These are phyloP conservation scores for Hirtodrosophila cameraria DNA, from an alignment of 2,888 invertebrate species.

Conservation along the genomic window DNA sequence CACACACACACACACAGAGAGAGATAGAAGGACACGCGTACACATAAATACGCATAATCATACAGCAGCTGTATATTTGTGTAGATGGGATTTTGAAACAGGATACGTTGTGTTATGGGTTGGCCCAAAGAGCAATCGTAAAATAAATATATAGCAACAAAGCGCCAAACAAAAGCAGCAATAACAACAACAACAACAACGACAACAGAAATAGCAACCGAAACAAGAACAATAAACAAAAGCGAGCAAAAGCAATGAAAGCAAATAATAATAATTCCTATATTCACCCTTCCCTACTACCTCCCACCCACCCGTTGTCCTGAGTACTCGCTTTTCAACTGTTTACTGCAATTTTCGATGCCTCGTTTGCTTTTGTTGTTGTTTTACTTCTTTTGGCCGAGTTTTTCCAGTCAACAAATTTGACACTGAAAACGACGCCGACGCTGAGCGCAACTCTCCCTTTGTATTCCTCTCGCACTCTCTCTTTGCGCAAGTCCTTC, in stretches of 20 bases:
- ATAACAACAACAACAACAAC: conserved; percentile 4
- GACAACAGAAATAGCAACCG: no score
- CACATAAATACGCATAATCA: conserved; percentile 13
- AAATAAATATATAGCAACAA: conserved; percentile 36
- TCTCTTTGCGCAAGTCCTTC: conserved; percentile 52
- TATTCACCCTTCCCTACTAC: conserved; percentile 3
- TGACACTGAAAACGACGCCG: conserved; percentile 55
- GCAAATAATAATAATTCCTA: conserved; percentile 67
- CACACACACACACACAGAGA: neutral
- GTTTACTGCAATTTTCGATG: conserved; percentile 48
- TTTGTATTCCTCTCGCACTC: conserved; percentile 13
- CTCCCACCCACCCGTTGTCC: conserved; percentile 21
- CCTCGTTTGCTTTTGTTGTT: conserved; percentile 39
- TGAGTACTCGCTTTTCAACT: conserved; percentile 39
- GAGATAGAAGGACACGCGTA: no score
- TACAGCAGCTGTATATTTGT: neutral
- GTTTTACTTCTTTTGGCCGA: conserved; percentile 25
- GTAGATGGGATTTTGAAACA: conserved; percentile 19
- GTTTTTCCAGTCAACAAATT: conserved; percentile 57
- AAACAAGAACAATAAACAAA: conserved; percentile 23
- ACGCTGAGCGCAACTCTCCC: conserved; percentile 8
- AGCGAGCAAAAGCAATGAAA: conserved; percentile 48
- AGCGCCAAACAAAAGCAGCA: conserved; percentile 22
- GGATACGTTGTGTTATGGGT: conserved; percentile 27
- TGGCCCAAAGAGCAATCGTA: conserved; percentile 23